phyloP scores from a whole-genome alignment of 2,888 invertebrate species.

The Choreutis nemorana region DNA sequence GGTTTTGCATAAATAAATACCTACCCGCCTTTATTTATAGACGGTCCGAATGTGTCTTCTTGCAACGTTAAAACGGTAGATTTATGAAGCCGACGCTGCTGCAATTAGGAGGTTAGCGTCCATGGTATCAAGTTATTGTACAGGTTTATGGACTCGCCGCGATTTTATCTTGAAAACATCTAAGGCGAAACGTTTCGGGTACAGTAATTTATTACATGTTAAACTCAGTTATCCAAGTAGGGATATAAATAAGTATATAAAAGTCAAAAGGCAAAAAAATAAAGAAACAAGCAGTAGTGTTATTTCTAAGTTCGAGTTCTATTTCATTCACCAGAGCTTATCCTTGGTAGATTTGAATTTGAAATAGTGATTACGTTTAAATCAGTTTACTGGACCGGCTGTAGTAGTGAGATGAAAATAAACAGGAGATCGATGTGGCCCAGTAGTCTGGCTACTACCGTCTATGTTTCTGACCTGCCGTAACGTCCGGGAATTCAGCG shows the following conservation, averaged over 20 bases:
- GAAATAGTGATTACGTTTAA: slow-evolving; percentile 33
- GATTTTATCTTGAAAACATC: too few relatives aligned
- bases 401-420: slow-evolving; percentile 32
- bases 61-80: slow-evolving; percentile 34
- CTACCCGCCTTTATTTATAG: slow-evolving; percentile 33
- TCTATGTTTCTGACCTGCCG: slow-evolving; percentile 12
- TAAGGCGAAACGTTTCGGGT: too few relatives aligned
- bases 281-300: too few relatives aligned
- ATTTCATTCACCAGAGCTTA: too few relatives aligned
- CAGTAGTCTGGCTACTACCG: slow-evolving; percentile 18
- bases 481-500: slow-evolving; percentile 6
- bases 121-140: slow-evolving; percentile 10
- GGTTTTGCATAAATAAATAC: slow-evolving; percentile 53
- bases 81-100: slow-evolving; percentile 40
- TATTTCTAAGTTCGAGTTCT: too few relatives aligned
- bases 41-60: slow-evolving; percentile 46
- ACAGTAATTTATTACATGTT: too few relatives aligned
- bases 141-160: slow-evolving; percentile 19
- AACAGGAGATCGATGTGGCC: slow-evolving; percentile 42
- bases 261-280: too few relatives aligned
- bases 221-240: too few relatives aligned
- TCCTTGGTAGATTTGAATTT: too few relatives aligned
- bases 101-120: slow-evolving; percentile 37
- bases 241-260: too few relatives aligned
- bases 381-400: slow-evolving; percentile 31